Percentiles rank a stretch among this genome's conserved stretches.
Conservation (phyloP, 92 coral and sea anemone species). For the Palythoa grandis region DNA sequence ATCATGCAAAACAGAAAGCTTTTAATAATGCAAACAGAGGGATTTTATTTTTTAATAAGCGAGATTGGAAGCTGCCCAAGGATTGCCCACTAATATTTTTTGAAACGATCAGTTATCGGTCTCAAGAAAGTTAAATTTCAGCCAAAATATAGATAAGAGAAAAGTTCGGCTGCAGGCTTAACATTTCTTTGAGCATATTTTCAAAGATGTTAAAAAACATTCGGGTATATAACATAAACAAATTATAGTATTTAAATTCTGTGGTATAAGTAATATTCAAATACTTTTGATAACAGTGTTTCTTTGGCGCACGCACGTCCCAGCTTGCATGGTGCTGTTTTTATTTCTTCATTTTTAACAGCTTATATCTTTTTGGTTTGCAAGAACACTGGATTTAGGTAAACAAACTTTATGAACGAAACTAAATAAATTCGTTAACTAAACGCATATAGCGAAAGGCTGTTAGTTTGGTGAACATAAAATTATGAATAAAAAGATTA, state of each 20-base stretch:
- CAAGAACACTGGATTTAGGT: background rate
- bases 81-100: background rate
- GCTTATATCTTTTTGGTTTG: background rate
- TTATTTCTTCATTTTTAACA: background rate
- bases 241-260: conserved; percentile 17
- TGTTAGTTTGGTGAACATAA: background rate
- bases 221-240: conserved; percentile 15
- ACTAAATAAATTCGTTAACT: background rate
- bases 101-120: background rate
- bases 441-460: conserved; percentile 2
- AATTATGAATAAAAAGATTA: background rate
- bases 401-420: background rate
- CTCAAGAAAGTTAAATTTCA: background rate
- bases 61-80: too few relatives aligned
- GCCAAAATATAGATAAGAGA: background rate
- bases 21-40: conserved; percentile 22
- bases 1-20: conserved; percentile 28
- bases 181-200: background rate
- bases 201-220: conserved; percentile 18
- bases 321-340: background rate
- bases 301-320: background rate
- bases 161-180: background rate
- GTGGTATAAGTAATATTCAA: conserved; percentile 12
- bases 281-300: background rate
- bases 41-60: background rate